Conservation (phyloP, 2,888 invertebrate species). For the Coronaproctus castanopsis region DNA sequence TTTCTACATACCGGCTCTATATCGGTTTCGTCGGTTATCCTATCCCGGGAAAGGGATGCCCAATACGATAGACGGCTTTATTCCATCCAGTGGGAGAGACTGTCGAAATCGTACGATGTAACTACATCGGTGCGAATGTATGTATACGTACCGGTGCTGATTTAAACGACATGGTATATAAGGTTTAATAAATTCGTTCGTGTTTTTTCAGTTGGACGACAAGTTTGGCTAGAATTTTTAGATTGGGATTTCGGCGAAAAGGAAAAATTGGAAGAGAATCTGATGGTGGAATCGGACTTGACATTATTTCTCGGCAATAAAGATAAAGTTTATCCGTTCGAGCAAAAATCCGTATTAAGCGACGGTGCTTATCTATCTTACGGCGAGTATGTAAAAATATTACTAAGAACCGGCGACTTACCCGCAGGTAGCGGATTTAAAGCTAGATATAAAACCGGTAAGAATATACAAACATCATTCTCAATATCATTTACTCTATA, state of each 20-base stretch:
- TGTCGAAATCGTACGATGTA: no score
- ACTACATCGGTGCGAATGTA: no score
- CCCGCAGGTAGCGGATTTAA: slow-evolving; percentile 45
- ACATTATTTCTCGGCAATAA: slow-evolving; percentile 3
- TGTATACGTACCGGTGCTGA: no score
- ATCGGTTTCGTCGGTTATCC: no score
- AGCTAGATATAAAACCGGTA: slow-evolving; percentile 43
- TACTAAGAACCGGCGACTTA: slow-evolving; percentile 39
- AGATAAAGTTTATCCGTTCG: slow-evolving; percentile 29
- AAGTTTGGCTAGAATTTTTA: slow-evolving; percentile 48
- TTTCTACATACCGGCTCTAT: no score
- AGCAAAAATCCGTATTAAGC: slow-evolving; percentile 33
- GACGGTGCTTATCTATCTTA: slow-evolving; percentile 46
- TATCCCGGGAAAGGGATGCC: no score
- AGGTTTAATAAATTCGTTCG: no score
- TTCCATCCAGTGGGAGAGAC: no score
- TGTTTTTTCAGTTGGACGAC: slow-evolving; percentile 34
- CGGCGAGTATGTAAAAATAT: slow-evolving; percentile 39
- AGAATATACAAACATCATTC: no score
- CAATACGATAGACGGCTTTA: no score
- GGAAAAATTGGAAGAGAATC: slow-evolving; percentile 9
- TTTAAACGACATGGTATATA: no score
- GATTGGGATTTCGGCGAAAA: slow-evolving; percentile 35
- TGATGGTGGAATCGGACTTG: slow-evolving; percentile 5
- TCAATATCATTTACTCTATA: no score